These are phyloP conservation scores for Ammodytes marinus DNA, from an alignment of 2,113 vertebrate genomes.

Conservation along the genomic window DNA sequence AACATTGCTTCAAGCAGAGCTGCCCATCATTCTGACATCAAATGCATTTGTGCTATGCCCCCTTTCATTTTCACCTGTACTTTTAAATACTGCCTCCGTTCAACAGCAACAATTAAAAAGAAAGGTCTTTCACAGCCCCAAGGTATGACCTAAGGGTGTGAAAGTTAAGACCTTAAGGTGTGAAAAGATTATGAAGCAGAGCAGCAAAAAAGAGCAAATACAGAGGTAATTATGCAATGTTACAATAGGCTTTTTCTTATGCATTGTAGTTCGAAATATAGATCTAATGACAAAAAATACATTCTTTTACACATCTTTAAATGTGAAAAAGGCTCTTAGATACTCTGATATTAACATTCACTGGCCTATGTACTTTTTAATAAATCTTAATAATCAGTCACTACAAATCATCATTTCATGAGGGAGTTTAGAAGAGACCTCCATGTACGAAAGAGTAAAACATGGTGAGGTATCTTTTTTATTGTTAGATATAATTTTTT, in stretches of 20 bases:
- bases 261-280: not conserved
- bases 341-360: not conserved
- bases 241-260: not conserved
- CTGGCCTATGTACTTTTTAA: too few relatives aligned
- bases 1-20: not conserved
- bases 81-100: not conserved
- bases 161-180: constrained; percentile 14
- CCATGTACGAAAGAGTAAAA: constrained; percentile 1
- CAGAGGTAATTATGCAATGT: not conserved
- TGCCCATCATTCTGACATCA: not conserved
- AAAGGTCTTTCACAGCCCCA: constrained; percentile 24
- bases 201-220: not conserved
- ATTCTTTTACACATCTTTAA: not conserved
- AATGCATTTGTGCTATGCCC: not conserved
- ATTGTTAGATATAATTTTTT: too few relatives aligned
- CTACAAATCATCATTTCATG: not conserved
- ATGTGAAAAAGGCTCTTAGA: not conserved
- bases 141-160: constrained; percentile 2
- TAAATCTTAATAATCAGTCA: too few relatives aligned
- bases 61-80: not conserved
- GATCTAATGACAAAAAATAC: not conserved
- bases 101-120: not conserved
- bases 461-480: not conserved
- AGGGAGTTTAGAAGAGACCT: not conserved
- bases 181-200: constrained; percentile 3